Conservation (phyloP, 2,113 vertebrate genomes). For the Daboia siamensis region DNA sequence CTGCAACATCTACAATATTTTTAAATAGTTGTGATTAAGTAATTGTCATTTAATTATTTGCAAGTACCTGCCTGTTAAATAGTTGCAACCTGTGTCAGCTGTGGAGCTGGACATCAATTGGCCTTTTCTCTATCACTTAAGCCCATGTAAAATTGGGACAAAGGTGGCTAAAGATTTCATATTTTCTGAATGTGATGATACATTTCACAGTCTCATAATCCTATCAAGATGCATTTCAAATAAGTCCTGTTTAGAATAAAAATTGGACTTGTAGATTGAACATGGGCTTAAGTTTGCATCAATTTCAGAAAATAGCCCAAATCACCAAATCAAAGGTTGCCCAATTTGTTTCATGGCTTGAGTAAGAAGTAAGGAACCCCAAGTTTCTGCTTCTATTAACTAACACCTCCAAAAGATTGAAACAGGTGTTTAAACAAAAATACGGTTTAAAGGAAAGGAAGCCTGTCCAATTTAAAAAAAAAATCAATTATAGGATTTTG, state of each 20-base stretch:
- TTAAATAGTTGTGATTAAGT: not conserved
- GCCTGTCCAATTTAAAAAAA: not conserved
- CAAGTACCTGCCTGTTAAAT: not conserved
- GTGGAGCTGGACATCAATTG: not conserved
- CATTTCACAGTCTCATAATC: not conserved
- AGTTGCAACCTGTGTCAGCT: not conserved
- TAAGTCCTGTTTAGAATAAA: not conserved
- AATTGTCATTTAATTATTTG: not conserved
- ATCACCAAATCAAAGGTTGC: not conserved
- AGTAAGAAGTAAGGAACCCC: not conserved
- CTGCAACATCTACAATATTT: not conserved
- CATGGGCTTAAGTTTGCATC: not conserved
- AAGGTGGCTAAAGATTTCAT: not conserved
- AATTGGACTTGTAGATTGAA: not conserved
- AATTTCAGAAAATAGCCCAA: not conserved
- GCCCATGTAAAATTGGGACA: not conserved
- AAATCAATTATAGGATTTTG: not conserved
- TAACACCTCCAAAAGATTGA: not conserved
- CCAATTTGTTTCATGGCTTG: not conserved
- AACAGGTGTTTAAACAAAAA: not conserved
- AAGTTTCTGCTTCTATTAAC: not conserved
- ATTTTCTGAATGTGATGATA: not conserved
- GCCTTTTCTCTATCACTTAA: not conserved
- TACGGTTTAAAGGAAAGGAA: not conserved
- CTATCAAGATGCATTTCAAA: not conserved